Conservation (phyloP, 2,888 invertebrate species). For the Eristalinus sepulchralis region DNA sequence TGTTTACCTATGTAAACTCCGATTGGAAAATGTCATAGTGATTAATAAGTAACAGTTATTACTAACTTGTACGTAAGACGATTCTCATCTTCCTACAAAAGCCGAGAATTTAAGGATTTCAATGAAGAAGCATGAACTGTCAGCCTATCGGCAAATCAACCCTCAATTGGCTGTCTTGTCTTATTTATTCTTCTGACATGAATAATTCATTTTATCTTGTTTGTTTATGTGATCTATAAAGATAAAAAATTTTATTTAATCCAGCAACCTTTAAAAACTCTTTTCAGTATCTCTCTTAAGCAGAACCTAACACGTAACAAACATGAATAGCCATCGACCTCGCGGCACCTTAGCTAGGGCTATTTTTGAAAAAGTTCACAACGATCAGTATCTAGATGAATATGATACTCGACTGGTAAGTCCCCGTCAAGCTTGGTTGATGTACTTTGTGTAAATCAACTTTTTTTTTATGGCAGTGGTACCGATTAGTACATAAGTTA, state of each 20-base stretch:
- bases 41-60: background rate
- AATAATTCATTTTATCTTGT: slow-evolving; percentile 1
- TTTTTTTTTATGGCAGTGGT: slow-evolving; percentile 76
- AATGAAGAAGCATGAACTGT: background rate
- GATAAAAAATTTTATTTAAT: background rate
- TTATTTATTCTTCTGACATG: background rate
- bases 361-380: slow-evolving; percentile 80
- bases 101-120: background rate
- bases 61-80: slow-evolving; percentile 10
- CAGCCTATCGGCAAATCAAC: background rate
- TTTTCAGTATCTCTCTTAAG: background rate
- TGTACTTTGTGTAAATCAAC: background rate
- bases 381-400: slow-evolving; percentile 79
- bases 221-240: background rate
- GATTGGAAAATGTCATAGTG: slow-evolving; percentile 29
- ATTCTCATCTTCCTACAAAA: background rate
- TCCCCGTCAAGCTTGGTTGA: background rate
- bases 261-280: background rate
- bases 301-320: slow-evolving; percentile 21
- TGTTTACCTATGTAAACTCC: slow-evolving; percentile 29
- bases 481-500: slow-evolving; percentile 76
- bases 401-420: slow-evolving; percentile 79
- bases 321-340: slow-evolving; percentile 78
- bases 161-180: slow-evolving; percentile 26
- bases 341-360: slow-evolving; percentile 79